Evolutionary conservation across 2,113 vertebrate genomes (phyloP).

Genomic region (Phrynosoma blainvillii): DNA sequence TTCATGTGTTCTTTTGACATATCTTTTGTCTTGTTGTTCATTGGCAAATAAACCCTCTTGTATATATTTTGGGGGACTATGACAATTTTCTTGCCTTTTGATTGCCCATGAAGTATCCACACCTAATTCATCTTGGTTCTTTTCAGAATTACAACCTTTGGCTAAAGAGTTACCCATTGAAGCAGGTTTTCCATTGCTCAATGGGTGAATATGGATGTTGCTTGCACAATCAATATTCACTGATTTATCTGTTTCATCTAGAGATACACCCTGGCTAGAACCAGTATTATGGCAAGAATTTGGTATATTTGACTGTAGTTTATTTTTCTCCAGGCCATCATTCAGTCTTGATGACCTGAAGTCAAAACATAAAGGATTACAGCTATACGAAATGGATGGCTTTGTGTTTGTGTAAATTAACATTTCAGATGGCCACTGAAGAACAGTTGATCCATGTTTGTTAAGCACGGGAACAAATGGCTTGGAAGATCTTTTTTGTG

Average conservation of each 20-base stretch:
- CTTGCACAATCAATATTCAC: slow-evolving; percentile 33
- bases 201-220: slow-evolving; percentile 25
- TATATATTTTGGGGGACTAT: slow-evolving; percentile 56
- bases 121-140: slow-evolving; percentile 57
- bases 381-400: slow-evolving; percentile 87
- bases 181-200: slow-evolving; percentile 41
- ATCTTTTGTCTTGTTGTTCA: slow-evolving; percentile 64
- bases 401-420: slow-evolving; percentile 81
- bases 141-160: slow-evolving; percentile 55
- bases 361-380: slow-evolving; percentile 90
- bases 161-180: slow-evolving; percentile 32
- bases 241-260: slow-evolving; percentile 23
- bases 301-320: slow-evolving; percentile 54
- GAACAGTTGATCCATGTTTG: slow-evolving; percentile 81
- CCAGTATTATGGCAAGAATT: slow-evolving; percentile 62
- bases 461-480: slow-evolving; percentile 86
- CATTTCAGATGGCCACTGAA: slow-evolving; percentile 92
- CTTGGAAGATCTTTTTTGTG: slow-evolving; percentile 66
- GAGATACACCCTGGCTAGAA: slow-evolving; percentile 21
- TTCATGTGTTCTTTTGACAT: slow-evolving; percentile 64
- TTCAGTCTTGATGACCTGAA: slow-evolving; percentile 80
- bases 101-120: slow-evolving; percentile 63
- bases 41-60: slow-evolving; percentile 54
- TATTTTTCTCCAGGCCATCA: slow-evolving; percentile 65
- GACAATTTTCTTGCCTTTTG: slow-evolving; percentile 66